Conservation (phyloP, 1,140 invertebrate genomes). For the Colletes latitarsis region DNA sequence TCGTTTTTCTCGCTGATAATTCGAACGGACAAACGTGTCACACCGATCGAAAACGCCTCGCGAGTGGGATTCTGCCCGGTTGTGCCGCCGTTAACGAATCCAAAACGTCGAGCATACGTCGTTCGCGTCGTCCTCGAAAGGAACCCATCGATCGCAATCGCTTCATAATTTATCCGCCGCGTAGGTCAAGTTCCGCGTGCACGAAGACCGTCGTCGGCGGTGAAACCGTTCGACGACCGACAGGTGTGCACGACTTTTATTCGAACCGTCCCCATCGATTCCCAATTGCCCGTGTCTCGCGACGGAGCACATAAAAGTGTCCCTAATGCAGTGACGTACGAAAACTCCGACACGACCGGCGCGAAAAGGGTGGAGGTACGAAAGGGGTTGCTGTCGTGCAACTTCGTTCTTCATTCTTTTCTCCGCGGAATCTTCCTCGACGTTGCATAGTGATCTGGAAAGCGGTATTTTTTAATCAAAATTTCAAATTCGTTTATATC, state of each 20-base stretch:
- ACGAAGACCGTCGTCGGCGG: conserved; percentile 3
- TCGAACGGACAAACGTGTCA: background rate
- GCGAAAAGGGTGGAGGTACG: background rate
- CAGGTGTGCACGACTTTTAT: conserved; percentile 33
- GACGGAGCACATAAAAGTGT: conserved; percentile 43
- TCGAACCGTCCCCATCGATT: conserved; percentile 18
- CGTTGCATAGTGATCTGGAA: background rate
- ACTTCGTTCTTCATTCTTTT: background rate
- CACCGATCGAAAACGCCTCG: too few relatives aligned
- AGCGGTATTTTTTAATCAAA: too few relatives aligned
- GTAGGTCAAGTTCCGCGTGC: conserved; percentile 59
- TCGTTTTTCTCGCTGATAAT: background rate
- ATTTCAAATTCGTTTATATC: too few relatives aligned
- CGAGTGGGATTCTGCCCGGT: too few relatives aligned
- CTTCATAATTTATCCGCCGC: conserved; percentile 57
- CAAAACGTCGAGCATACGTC: too few relatives aligned
- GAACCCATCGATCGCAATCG: conserved; percentile 59
- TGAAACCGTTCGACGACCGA: conserved; percentile 13
- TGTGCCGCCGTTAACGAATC: too few relatives aligned
- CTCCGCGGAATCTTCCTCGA: background rate
- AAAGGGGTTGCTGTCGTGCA: background rate
- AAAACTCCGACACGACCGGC: background rate
- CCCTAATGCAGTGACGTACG: conserved; percentile 29
- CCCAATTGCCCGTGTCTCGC: background rate
- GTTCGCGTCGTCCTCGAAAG: background rate